A percentile compares a stretch with the other conserved stretches of the same genome.
phyloP scores from a whole-genome alignment of 1,140 invertebrate genomes.

The Eumaeus atala region DNA sequence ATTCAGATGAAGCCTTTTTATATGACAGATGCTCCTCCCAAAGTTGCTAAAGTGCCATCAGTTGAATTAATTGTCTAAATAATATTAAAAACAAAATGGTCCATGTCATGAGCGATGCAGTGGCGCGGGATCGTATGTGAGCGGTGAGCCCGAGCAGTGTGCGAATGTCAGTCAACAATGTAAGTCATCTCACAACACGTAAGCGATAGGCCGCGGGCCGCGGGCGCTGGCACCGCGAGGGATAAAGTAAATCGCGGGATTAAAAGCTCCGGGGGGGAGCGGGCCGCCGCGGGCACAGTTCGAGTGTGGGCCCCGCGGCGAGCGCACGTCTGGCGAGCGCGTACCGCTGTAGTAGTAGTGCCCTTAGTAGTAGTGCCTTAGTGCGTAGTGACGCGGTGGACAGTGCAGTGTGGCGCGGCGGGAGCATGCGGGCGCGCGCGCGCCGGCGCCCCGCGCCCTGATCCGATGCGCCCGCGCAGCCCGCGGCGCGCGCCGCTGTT shows the following conservation, averaged over 20 bases:
- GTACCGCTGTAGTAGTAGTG: slow-evolving; percentile 16
- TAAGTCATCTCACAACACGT: neutral
- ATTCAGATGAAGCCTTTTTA: too few species aligned
- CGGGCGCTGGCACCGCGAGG: slow-evolving; percentile 23
- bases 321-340: slow-evolving; percentile 32
- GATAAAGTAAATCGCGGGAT: slow-evolving; percentile 9
- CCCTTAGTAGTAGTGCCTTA: slow-evolving; percentile 17
- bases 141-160: neutral
- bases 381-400: slow-evolving; percentile 10
- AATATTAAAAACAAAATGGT: too few species aligned
- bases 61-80: too few species aligned
- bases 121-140: neutral
- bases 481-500: slow-evolving; percentile 49
- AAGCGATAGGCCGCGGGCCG: slow-evolving; percentile 7
- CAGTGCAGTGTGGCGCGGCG: slow-evolving; percentile 24
- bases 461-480: slow-evolving; percentile 44
- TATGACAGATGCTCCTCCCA: too few species aligned
- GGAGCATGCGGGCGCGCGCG: slow-evolving; percentile 46
- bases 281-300: slow-evolving; percentile 44
- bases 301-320: slow-evolving; percentile 37
- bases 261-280: slow-evolving; percentile 20
- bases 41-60: too few species aligned
- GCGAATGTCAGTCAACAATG: slow-evolving; percentile 5
- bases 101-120: too few species aligned
- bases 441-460: slow-evolving; percentile 48